Evolutionary conservation across 1,140 invertebrate genomes (phyloP).

Genomic region (Trichonephila inaurata): DNA sequence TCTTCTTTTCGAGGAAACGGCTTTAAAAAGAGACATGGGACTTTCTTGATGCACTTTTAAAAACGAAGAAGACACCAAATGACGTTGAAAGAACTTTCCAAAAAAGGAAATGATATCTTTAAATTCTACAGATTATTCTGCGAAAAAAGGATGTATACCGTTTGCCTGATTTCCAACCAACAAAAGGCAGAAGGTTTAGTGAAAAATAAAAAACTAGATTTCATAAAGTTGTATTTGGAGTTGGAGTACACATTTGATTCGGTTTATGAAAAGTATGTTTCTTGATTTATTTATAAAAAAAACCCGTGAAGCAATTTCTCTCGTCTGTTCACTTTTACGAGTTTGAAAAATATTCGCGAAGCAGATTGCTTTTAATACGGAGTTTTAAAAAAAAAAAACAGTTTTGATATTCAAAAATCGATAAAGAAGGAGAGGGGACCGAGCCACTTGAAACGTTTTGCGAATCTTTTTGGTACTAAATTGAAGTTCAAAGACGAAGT

Average conservation of each 20-base stretch:
- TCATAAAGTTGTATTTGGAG: constrained; percentile 10
- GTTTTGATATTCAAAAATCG: too few relatives aligned
- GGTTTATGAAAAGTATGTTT: background rate
- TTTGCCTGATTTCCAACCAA: background rate
- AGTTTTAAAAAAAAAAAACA: background rate
- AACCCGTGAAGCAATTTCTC: too few relatives aligned
- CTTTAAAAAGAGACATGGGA: background rate
- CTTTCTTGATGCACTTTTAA: constrained; percentile 2
- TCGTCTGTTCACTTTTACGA: background rate
- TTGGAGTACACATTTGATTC: background rate
- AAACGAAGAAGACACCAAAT: background rate
- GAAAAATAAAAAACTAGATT: background rate
- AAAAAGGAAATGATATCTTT: background rate
- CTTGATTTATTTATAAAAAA: background rate
- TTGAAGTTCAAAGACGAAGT: too few relatives aligned
- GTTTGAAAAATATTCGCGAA: background rate
- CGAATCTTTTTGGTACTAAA: too few relatives aligned
- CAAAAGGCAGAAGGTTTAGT: background rate
- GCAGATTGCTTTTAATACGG: background rate
- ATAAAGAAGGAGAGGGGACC: too few relatives aligned
- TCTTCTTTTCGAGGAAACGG: background rate
- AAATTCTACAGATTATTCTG: background rate
- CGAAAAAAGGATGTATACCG: background rate
- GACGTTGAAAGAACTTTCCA: constrained; percentile 10
- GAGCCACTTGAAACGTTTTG: too few relatives aligned